A percentile compares a stretch with the other conserved stretches of the same genome.
phyloP scores from a whole-genome alignment of 2,888 invertebrate species.

The Drosophila parthenogenetica region DNA sequence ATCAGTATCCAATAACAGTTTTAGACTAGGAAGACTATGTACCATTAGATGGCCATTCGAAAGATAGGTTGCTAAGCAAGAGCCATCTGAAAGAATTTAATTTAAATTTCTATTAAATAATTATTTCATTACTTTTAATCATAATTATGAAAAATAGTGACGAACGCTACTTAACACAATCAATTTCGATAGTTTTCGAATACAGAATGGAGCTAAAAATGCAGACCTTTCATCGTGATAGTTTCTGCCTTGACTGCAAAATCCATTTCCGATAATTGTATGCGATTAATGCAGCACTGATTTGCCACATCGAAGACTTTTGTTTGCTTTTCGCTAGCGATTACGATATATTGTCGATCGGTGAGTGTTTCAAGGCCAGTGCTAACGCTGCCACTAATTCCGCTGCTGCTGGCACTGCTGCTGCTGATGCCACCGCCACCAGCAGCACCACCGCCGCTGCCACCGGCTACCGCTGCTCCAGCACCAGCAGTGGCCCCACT shows the following conservation, averaged over 20 bases:
- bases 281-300: slow-evolving; percentile 96
- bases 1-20: slow-evolving; percentile 96
- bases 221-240: slow-evolving; percentile 94
- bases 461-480: slow-evolving; percentile 18
- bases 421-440: slow-evolving; percentile 22
- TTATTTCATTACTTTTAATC: too few species aligned
- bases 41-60: slow-evolving; percentile 97
- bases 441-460: slow-evolving; percentile 22
- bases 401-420: slow-evolving; percentile 75
- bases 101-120: too few species aligned
- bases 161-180: too few species aligned
- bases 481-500: slow-evolving; percentile 46
- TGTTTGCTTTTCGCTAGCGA: slow-evolving; percentile 97
- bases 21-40: slow-evolving; percentile 97
- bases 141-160: too few species aligned
- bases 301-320: slow-evolving; percentile 97
- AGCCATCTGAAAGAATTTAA: slow-evolving; percentile 90
- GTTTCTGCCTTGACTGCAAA: slow-evolving; percentile 98
- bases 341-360: slow-evolving; percentile 96
- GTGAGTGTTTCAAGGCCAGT: slow-evolving; percentile 86
- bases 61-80: slow-evolving; percentile 96
- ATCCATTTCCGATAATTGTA: slow-evolving; percentile 96
- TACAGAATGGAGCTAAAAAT: background rate
- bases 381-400: slow-evolving; percentile 84
- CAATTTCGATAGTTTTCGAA: too few species aligned